Evolutionary conservation across 2,888 invertebrate genomes (phyloP), one percentile per base, ranked within the genome.

Genomic region (Zygothrica quintamaculata): DNA sequence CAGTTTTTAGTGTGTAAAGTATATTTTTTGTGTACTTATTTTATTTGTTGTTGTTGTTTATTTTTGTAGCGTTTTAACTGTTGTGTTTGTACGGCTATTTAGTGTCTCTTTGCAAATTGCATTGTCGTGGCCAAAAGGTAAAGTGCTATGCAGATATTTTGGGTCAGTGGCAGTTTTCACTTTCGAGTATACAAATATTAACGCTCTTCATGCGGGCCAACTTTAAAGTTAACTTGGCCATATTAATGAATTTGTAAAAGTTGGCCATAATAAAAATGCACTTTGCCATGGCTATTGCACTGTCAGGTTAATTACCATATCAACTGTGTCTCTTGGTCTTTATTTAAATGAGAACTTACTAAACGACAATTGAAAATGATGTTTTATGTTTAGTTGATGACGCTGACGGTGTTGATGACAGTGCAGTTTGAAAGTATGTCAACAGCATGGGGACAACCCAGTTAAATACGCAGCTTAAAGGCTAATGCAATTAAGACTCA

Each of bases 181-280:
- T 80, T 84, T 80, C 77, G 39, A 80, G 80, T 48, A 36, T 34
- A 25, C 39, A 46, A 34, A 25, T 6, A 3, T 18, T 15, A 3
- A 22, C n/a, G 34, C 15, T 15, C 39, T 15, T 44, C 59, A 77
- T 66, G 55, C 74, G 60, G 62, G 42, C 48, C 34, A 48, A 43
- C 42, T 25, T 33, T 59, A n/a, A n/a, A n/a, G 12, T 31, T 29
- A 34, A 52, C 51, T 25, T 39, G 33, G 40, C 51, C 55, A 9
- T 57, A 70, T 60, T 77, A 2, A 22, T 5, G n/a, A n/a, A n/a
- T n/a, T n/a, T n/a, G 5, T 22, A 22, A 2, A 64, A 69, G 65
- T 67, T 36, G 55, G 53, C 67, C 77, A 71, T 80, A 80, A 80
- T 80, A 80, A 84, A 76, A 82, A 58, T 80, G 86, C 84, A 85